Evolutionary conservation across 2,888 invertebrate genomes (phyloP), one percentile per base, ranked within the genome.

Genomic region (Apantesis nais): DNA sequence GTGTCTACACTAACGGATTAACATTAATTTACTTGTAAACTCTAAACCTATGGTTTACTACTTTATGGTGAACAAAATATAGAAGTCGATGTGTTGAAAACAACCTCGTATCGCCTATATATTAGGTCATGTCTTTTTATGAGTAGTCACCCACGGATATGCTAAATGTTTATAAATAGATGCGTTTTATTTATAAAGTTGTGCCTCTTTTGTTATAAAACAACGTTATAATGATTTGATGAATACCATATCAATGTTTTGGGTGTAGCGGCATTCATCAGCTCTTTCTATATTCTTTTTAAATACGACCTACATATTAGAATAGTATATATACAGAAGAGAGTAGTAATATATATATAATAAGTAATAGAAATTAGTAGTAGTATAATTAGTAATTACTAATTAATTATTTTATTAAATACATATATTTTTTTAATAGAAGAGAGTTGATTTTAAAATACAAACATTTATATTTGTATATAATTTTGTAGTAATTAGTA

Each of bases 131-230:
- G 68, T 77, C 68, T 72, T 77, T 72, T 66, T 39, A 66, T 29
- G 62, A 71, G 62, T 70, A 78, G 52, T 71, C 74, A 68, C 82
- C 81, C 72, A 84, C 81, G 72, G 44, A 61, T 68, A 64, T 72
- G 74, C 75, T 78, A 72, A 82, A 82, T 73, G 39, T 62, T 34
- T 48, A 19, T 76, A 74, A 76, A 80, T 76, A 82, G 71, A 74
- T 55, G 66, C 41, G 58, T 44, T 67, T 64, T 76, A 80, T 67
- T 74, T 66, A 48, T 62, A 55, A 66, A 65, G 70, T 41, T 31
- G 61, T 8, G 22, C 25, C 19, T 39, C 52, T 71, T 73, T 77
- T 62, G 52, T 63, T 58, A 34, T 61, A 61, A 31, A 60, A 11
- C 2, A 52, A n/a, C 2, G 19, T 52, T 11, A 11, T n/a, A 52